phyloP scores from a whole-genome alignment of 2,797 vertebrate species.

The Chromobotia macracanthus region DNA sequence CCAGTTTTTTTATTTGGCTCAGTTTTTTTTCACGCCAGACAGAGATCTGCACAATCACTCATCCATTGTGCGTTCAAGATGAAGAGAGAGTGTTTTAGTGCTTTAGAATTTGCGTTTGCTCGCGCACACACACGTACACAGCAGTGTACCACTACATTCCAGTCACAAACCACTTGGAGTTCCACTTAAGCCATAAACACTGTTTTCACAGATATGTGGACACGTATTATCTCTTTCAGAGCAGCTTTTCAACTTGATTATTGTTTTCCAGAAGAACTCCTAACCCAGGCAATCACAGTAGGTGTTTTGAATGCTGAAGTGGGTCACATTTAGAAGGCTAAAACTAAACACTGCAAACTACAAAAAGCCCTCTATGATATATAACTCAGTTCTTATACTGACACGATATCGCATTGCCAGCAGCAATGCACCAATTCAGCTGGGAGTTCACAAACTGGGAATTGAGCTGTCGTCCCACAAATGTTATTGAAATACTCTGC shows the following conservation, averaged over 20 bases:
- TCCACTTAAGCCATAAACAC: conserved; percentile 57
- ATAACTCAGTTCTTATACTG: conserved; percentile 32
- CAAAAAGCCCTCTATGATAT: conserved; percentile 29
- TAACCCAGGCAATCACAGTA: conserved; percentile 58
- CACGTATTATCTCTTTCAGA: conserved; percentile 56
- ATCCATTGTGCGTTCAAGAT: conserved; percentile 43
- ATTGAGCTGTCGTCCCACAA: conserved; percentile 47
- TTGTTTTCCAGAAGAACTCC: conserved; percentile 68
- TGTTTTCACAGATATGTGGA: conserved; percentile 56
- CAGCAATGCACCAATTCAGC: conserved; percentile 39
- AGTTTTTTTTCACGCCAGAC: conserved; percentile 58
- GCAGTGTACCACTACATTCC: conserved; percentile 51
- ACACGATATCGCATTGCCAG: conserved; percentile 34
- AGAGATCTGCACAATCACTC: conserved; percentile 69
- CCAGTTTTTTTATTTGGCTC: conserved; percentile 63
- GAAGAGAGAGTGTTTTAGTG: conserved; percentile 28
- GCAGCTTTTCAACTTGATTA: conserved; percentile 71
- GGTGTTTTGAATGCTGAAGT: conserved; percentile 53
- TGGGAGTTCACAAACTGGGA: conserved; percentile 42
- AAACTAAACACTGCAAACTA: conserved; percentile 33
- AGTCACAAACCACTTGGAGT: conserved; percentile 59
- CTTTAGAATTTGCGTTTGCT: conserved; percentile 25
- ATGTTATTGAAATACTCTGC: conserved; percentile 43
- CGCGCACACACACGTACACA: not conserved
- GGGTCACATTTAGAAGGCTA: conserved; percentile 35